Conservation (phyloP, 2,888 invertebrate species). For the Minunthozetes semirufus region DNA sequence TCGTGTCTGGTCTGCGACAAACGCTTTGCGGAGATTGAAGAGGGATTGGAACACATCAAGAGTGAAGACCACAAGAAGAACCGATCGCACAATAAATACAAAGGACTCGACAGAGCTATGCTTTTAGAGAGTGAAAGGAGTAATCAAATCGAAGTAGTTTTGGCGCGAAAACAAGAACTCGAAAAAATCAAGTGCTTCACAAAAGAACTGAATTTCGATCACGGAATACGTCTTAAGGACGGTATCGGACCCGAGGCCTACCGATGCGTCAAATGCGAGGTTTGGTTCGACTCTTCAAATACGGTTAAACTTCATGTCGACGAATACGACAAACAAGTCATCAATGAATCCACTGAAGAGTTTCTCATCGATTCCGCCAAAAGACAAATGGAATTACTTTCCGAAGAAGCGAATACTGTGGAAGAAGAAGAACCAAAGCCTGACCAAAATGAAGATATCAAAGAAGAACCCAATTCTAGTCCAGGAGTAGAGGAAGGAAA, state of each 20-base stretch:
- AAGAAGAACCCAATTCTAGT: too few species aligned
- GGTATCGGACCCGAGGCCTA: conserved; percentile 42
- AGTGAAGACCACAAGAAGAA: neutral
- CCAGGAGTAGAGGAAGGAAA: too few species aligned
- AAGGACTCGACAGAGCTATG: neutral
- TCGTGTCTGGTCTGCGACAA: neutral
- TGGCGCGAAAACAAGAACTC: conserved; percentile 6
- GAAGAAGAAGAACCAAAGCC: too few species aligned
- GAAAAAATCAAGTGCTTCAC: neutral
- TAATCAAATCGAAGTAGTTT: neutral
- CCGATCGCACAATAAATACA: neutral
- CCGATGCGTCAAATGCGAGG: neutral
- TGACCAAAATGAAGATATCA: too few species aligned
- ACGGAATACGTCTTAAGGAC: conserved; percentile 20
- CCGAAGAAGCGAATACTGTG: too few species aligned
- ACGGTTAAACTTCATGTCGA: too few species aligned
- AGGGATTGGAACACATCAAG: neutral
- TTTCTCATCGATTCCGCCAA: too few species aligned
- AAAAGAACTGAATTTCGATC: neutral
- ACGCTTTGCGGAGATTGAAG: neutral
- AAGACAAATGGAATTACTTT: too few species aligned
- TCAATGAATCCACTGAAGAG: too few species aligned
- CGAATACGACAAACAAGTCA: too few species aligned
- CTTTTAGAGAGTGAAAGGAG: neutral
- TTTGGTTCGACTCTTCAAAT: too few species aligned